Evolutionary conservation across 2,888 invertebrate genomes (phyloP), one percentile per base, ranked within the genome.

Genomic region (Rugalucina vietnamica): DNA sequence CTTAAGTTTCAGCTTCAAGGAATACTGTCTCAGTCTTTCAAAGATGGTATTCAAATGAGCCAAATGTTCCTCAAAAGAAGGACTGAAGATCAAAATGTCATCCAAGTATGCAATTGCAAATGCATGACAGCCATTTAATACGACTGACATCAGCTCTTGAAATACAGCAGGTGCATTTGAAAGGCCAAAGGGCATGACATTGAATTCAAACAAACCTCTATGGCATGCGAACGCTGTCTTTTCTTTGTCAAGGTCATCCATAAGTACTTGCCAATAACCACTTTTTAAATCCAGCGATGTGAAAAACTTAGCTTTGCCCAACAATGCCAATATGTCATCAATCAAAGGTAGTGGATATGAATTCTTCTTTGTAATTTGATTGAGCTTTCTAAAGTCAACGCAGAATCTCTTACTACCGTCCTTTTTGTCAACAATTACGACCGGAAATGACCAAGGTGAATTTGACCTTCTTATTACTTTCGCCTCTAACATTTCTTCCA

Each of bases 21-120:
- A 24, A 43, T 79, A 65, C 65, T 82, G 10, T 57, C 73, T 69
- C 36, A 86, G 49, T 34, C 81, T 69, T 50, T 83, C 71, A 69
- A 88, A 86, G 0, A 85, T 83, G 29, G 49, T 4, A 73, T 83
- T 50, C 21, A 80, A 70, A 73, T 84, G 81, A 32, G 65, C 36
- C 14, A 81, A n/a, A 76, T 87, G 88, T 54, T 87, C 88, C 24
- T 87, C 84, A 21, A 76, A 10, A 14, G 81, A 77, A 21, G 49
- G 18, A 54, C 70, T 77, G 34, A 81, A 87, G 18, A 89, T 83
- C 3, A 89, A 36, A 24, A 89, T 82, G 36, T 87, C 87, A 49
- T 89, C 87, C 3, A 90, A 37, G 54, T 90, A 88, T 27, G 60
- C 76, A 21, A 50, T 54, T 32, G 69, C 43, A 75, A 88, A 89